Evolutionary conservation across 2,888 invertebrate genomes (phyloP).

Genomic region (Agrilus cyanescens): DNA sequence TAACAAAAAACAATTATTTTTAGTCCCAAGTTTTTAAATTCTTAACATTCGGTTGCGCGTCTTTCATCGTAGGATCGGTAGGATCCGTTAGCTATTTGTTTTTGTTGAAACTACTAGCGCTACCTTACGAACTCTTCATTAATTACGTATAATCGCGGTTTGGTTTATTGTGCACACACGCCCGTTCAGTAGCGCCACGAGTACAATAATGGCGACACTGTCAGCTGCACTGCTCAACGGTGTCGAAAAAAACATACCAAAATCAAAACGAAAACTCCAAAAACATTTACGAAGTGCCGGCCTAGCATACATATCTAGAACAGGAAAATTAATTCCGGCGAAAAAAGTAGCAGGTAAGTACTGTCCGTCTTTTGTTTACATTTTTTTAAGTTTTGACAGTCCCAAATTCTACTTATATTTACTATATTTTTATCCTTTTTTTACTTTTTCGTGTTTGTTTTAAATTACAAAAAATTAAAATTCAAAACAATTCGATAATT

Average conservation of each 20-base stretch:
- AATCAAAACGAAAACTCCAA: constrained; percentile 36
- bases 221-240: constrained; percentile 31
- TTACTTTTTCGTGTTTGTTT: constrained; percentile 1
- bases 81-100: no score
- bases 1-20: no score
- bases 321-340: constrained; percentile 38
- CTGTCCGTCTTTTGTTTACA: constrained; percentile 24
- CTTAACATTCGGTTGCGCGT: no score
- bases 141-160: not conserved
- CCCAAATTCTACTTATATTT: constrained; percentile 9
- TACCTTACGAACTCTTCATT: no score
- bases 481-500: no score
- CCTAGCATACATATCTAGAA: constrained; percentile 38
- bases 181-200: constrained; percentile 16
- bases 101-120: no score
- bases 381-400: constrained; percentile 24
- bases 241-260: constrained; percentile 33
- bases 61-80: no score
- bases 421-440: constrained; percentile 8
- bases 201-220: constrained; percentile 34
- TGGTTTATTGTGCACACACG: constrained; percentile 15
- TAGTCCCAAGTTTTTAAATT: no score
- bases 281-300: constrained; percentile 38
- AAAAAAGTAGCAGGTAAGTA: constrained; percentile 38
- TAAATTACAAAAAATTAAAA: not conserved